phyloP scores from a whole-genome alignment of 2,888 invertebrate genomes.

The Oasisia sp. region DNA sequence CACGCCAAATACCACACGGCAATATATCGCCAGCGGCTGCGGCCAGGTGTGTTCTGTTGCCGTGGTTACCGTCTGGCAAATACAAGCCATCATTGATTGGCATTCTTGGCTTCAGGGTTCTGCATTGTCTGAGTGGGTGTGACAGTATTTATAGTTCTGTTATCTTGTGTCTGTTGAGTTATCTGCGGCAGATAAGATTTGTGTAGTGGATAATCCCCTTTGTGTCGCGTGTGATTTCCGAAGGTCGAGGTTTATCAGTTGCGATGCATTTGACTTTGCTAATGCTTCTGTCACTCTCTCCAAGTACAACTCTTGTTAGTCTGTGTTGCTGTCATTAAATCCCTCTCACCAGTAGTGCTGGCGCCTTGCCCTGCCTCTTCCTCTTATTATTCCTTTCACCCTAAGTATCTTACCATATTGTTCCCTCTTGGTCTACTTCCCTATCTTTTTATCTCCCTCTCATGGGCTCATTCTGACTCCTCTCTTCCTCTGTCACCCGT shows the following conservation, averaged over 20 bases:
- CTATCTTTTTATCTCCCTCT: neutral
- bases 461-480: neutral
- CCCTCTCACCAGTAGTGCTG: neutral
- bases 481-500: no score
- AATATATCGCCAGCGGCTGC: neutral
- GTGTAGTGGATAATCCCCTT: neutral
- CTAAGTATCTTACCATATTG: neutral
- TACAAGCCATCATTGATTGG: neutral
- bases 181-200: neutral
- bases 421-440: neutral
- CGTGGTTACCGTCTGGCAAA: neutral
- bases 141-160: slow-evolving; percentile 5
- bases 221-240: neutral
- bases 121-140: neutral
- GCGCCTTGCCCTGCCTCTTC: neutral
- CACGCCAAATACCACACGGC: neutral
- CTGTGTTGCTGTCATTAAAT: no score
- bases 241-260: neutral
- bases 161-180: neutral
- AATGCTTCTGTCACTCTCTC: neutral
- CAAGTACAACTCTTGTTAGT: neutral
- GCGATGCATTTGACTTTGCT: neutral
- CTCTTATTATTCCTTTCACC: neutral
- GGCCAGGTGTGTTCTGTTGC: neutral
- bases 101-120: neutral